A percentile compares a stretch with the other conserved stretches of the same genome.
These are phyloP conservation scores for Anoplolepis gracilipes DNA, from an alignment of 1,140 invertebrate genomes.

Conservation along the genomic window DNA sequence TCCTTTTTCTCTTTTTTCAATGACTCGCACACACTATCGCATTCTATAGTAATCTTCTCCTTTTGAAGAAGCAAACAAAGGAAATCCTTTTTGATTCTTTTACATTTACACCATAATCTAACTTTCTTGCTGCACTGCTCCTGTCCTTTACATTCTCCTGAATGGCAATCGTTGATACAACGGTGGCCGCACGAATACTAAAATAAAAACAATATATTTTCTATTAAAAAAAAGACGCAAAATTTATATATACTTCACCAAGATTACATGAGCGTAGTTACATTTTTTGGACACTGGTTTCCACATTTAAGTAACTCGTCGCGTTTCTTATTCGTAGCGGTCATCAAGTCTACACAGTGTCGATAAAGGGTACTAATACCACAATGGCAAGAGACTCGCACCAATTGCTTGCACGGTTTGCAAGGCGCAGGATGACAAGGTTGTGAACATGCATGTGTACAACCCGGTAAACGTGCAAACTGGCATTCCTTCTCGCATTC, in stretches of 20 bases:
- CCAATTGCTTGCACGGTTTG: conserved; percentile 89
- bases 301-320: conserved; percentile 90
- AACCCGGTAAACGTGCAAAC: conserved; percentile 90
- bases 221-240: not conserved
- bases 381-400: conserved; percentile 93
- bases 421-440: conserved; percentile 92
- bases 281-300: conserved; percentile 94
- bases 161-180: conserved; percentile 90
- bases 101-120: conserved; percentile 92
- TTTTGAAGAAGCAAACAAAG: conserved; percentile 89
- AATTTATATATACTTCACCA: not conserved
- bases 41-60: conserved; percentile 86
- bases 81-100: conserved; percentile 92
- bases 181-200: conserved; percentile 88
- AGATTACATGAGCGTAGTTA: conserved; percentile 82
- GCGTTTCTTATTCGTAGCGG: conserved; percentile 84
- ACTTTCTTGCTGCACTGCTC: conserved; percentile 93
- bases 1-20: conserved; percentile 86
- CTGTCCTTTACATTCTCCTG: conserved; percentile 72
- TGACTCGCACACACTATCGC: conserved; percentile 88
- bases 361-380: conserved; percentile 91
- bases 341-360: conserved; percentile 89
- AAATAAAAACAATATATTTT: conserved; percentile 75
- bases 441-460: conserved; percentile 91
- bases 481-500: conserved; percentile 91